Evolutionary conservation across 2,113 vertebrate species (phyloP).

Genomic region (Phalacrocorax pelagicus): DNA sequence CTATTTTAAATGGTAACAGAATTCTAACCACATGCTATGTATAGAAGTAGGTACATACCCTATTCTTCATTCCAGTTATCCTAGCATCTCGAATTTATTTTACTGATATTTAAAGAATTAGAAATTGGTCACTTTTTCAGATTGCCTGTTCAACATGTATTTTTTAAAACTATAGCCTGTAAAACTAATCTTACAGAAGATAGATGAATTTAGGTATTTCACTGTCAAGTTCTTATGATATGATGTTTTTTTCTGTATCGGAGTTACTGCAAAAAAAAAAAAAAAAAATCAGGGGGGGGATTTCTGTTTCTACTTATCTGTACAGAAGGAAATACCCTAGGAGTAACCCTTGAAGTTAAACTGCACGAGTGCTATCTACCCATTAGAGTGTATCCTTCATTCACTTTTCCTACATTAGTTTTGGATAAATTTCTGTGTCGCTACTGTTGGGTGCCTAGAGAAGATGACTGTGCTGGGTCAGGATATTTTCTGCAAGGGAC

Average conservation of each 20-base stretch:
- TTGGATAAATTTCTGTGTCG: background rate
- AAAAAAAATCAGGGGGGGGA: background rate
- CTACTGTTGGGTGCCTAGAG: background rate
- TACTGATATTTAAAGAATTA: background rate
- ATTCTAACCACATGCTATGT: background rate
- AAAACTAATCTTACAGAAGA: background rate
- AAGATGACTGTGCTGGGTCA: background rate
- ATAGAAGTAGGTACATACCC: background rate
- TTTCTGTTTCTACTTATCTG: background rate
- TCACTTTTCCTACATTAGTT: background rate
- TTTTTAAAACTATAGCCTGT: background rate
- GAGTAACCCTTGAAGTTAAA: background rate
- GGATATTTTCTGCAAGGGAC: background rate
- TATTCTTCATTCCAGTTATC: background rate
- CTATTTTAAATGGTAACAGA: background rate
- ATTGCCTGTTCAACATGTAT: background rate
- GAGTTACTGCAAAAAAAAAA: background rate
- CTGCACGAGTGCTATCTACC: background rate
- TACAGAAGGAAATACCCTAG: background rate
- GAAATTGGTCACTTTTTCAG: background rate
- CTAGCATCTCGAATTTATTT: background rate
- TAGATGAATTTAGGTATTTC: background rate
- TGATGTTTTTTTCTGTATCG: background rate
- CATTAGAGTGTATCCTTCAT: rapidly evolving
- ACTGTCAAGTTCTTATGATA: background rate